A percentile compares a stretch with the other conserved stretches of the same genome.
Evolutionary conservation across 2,797 vertebrate genomes (phyloP).

Genomic region (Coranthus polyacanthus): DNA sequence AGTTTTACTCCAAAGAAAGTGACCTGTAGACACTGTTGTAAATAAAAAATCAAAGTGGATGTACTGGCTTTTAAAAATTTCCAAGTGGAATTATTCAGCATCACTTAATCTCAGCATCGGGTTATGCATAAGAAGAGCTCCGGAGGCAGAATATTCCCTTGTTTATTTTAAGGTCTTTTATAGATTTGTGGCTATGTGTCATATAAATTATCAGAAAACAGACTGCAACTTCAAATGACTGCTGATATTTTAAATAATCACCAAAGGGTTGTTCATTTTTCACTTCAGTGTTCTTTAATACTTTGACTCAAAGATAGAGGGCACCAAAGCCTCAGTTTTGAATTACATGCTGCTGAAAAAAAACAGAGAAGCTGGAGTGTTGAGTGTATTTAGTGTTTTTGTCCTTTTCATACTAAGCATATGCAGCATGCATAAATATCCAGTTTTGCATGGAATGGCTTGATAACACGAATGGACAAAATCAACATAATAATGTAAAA

Average conservation of each 20-base stretch:
- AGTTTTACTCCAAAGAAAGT: constrained; percentile 79
- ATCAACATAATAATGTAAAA: too few relatives aligned
- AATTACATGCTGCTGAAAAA: constrained; percentile 4
- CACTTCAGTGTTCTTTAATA: not conserved
- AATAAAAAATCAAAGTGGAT: constrained; percentile 62
- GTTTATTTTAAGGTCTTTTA: constrained; percentile 6
- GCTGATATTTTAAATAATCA: constrained; percentile 10
- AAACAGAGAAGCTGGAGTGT: constrained; percentile 10
- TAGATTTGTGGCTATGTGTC: not conserved
- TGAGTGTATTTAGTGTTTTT: constrained; percentile 33
- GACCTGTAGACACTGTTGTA: constrained; percentile 74
- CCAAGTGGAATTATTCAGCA: constrained; percentile 60
- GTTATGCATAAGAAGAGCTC: constrained; percentile 8
- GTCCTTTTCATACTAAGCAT: not conserved
- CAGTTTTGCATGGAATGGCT: not conserved
- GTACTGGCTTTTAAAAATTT: constrained; percentile 46
- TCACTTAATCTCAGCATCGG: constrained; percentile 42
- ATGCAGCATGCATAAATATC: not conserved
- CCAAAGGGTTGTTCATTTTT: constrained; percentile 10
- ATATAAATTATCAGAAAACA: not conserved
- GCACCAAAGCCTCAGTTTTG: constrained; percentile 78
- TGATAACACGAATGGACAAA: not conserved
- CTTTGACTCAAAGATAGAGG: constrained; percentile 71
- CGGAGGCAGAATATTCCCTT: constrained; percentile 14
- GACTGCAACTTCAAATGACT: not conserved